A percentile compares a stretch with the other conserved stretches of the same genome.
Evolutionary conservation across 2,797 vertebrate genomes (phyloP).

Genomic region (Tangara arthus): DNA sequence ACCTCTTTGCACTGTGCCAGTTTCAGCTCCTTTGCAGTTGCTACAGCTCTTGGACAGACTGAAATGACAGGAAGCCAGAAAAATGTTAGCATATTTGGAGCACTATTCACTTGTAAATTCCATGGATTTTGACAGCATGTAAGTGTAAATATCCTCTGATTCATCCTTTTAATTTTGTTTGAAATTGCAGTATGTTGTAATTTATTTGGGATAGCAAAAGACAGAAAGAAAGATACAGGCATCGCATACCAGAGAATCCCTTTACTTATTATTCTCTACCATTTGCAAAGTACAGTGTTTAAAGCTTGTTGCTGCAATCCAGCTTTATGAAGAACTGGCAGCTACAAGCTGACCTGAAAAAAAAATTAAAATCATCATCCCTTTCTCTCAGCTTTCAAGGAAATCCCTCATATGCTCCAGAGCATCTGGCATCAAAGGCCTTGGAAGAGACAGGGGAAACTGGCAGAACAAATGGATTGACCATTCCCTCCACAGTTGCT

Average conservation of each 20-base stretch:
- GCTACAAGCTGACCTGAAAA: background rate
- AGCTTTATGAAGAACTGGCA: background rate
- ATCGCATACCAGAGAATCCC: background rate
- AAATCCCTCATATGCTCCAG: background rate
- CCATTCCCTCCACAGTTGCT: background rate
- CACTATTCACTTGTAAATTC: slow-evolving; percentile 27
- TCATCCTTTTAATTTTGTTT: background rate
- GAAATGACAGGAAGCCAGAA: slow-evolving; percentile 42
- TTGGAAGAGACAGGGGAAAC: background rate
- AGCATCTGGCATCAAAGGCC: background rate
- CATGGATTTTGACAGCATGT: background rate
- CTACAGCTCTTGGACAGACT: slow-evolving; percentile 8
- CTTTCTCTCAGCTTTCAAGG: background rate
- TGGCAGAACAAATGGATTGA: background rate
- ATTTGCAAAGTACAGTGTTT: background rate
- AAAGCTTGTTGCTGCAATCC: background rate
- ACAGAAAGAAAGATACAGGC: background rate
- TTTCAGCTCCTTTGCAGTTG: slow-evolving; percentile 25
- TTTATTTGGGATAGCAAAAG: background rate
- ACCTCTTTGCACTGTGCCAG: background rate
- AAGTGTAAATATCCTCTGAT: slow-evolving; percentile 31
- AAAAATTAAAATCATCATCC: background rate
- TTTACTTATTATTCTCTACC: background rate
- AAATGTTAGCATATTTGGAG: slow-evolving; percentile 31
- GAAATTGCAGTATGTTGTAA: background rate